These are phyloP conservation scores for Eupeodes latifasciatus DNA, from an alignment of 2,888 invertebrate species.

Conservation along the genomic window DNA sequence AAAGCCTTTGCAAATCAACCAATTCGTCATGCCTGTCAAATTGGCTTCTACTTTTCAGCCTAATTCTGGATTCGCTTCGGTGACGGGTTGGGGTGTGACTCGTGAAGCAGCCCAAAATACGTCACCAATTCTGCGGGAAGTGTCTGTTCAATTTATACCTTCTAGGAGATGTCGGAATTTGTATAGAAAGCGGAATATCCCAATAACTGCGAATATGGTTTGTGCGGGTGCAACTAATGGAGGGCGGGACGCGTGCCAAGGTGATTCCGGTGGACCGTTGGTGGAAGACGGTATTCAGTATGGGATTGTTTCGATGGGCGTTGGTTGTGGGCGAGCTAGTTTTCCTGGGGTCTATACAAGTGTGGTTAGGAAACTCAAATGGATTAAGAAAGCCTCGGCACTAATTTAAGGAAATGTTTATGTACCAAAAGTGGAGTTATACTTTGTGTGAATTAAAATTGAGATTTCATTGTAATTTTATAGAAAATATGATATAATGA, in stretches of 20 bases:
- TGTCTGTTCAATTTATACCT: neutral
- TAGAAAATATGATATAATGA: too few relatives aligned
- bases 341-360: slow-evolving; percentile 35
- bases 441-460: too few relatives aligned
- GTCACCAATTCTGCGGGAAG: neutral
- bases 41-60: neutral
- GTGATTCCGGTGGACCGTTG: slow-evolving; percentile 83
- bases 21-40: slow-evolving; percentile 13
- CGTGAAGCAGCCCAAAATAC: neutral
- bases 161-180: neutral
- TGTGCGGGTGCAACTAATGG: slow-evolving; percentile 82
- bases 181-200: neutral
- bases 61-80: neutral
- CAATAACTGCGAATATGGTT: neutral
- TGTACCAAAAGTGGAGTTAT: too few relatives aligned
- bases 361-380: neutral
- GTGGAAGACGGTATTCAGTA: slow-evolving; percentile 79
- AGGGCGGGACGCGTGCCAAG: slow-evolving; percentile 85
- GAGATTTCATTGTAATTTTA: too few relatives aligned
- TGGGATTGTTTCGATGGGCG: slow-evolving; percentile 85
- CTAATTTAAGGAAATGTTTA: neutral
- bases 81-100: neutral
- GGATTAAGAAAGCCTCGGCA: slow-evolving; percentile 2
- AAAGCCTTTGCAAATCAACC: neutral
- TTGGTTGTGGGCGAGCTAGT: slow-evolving; percentile 11